These are phyloP conservation scores for Lottia gigantea DNA, from an alignment of 2,888 invertebrate genomes.

Conservation along the genomic window DNA sequence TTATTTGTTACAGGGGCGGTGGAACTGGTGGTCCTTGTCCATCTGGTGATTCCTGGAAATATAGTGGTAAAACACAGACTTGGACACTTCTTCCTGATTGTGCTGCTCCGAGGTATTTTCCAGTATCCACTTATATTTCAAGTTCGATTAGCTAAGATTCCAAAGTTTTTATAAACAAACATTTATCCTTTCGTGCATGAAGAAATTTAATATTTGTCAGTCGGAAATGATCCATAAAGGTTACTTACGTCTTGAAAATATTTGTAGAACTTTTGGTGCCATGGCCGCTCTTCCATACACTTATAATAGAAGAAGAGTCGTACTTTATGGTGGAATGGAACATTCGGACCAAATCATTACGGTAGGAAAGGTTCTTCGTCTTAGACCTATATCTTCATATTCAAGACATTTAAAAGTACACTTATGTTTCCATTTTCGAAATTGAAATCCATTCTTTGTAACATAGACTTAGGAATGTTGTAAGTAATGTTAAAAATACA, in stretches of 20 bases:
- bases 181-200: too few species aligned
- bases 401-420: background rate
- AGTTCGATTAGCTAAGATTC: too few species aligned
- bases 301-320: slow-evolving; percentile 31
- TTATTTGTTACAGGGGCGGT: slow-evolving; percentile 38
- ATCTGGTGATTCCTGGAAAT: slow-evolving; percentile 45
- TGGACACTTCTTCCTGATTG: slow-evolving; percentile 38
- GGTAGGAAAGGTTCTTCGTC: slow-evolving; percentile 21
- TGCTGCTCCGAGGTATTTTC: slow-evolving; percentile 35
- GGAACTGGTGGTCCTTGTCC: slow-evolving; percentile 45
- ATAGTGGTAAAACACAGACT: slow-evolving; percentile 30
- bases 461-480: too few species aligned
- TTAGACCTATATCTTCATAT: background rate
- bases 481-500: too few species aligned
- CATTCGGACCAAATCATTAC: slow-evolving; percentile 32
- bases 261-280: slow-evolving; percentile 30
- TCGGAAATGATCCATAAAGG: too few species aligned
- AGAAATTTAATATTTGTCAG: too few species aligned
- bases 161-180: too few species aligned
- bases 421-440: background rate
- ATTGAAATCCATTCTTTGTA: too few species aligned
- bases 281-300: slow-evolving; percentile 39
- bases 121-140: background rate
- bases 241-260: too few species aligned
- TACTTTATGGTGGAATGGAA: slow-evolving; percentile 43